phyloP scores from a whole-genome alignment of 2,888 invertebrate species.

The Leptinotarsa tumamoca region DNA sequence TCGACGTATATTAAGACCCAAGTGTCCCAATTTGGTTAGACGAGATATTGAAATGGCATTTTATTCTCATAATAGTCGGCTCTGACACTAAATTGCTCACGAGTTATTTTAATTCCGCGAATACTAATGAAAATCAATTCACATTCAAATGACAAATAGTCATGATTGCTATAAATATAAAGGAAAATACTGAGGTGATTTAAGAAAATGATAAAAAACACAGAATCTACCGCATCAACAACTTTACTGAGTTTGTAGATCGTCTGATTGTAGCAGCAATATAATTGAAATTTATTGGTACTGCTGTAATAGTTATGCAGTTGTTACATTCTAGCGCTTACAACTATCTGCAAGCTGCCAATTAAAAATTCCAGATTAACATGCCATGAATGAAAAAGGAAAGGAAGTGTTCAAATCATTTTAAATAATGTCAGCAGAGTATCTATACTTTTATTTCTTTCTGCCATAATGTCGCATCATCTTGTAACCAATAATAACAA shows the following conservation, averaged over 20 bases:
- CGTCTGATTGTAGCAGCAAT: constrained; percentile 9
- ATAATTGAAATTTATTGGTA: constrained; percentile 16
- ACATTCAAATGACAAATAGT: constrained; percentile 22
- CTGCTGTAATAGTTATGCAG: constrained; percentile 8
- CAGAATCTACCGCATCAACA: constrained; percentile 19
- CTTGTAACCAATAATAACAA: no score
- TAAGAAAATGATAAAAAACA: constrained; percentile 1
- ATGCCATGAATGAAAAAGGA: background rate
- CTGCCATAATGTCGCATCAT: no score
- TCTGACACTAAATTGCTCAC: constrained; percentile 31
- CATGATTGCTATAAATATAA: constrained; percentile 14
- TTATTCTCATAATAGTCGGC: constrained; percentile 38
- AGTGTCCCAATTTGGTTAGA: constrained; percentile 56
- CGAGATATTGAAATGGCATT: constrained; percentile 52
- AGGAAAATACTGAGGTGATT: constrained; percentile 13
- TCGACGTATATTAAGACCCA: constrained; percentile 45
- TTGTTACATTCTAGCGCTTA: background rate
- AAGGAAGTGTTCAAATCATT: no score
- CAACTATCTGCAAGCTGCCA: constrained; percentile 2
- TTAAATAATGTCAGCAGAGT: no score
- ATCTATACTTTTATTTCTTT: no score
- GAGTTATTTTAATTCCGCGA: constrained; percentile 33
- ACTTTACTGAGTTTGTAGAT: constrained; percentile 1
- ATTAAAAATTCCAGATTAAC: constrained; percentile 4
- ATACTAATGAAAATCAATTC: constrained; percentile 32